Evolutionary conservation across 2,888 invertebrate genomes (phyloP).

Genomic region (Melanargia galathea): DNA sequence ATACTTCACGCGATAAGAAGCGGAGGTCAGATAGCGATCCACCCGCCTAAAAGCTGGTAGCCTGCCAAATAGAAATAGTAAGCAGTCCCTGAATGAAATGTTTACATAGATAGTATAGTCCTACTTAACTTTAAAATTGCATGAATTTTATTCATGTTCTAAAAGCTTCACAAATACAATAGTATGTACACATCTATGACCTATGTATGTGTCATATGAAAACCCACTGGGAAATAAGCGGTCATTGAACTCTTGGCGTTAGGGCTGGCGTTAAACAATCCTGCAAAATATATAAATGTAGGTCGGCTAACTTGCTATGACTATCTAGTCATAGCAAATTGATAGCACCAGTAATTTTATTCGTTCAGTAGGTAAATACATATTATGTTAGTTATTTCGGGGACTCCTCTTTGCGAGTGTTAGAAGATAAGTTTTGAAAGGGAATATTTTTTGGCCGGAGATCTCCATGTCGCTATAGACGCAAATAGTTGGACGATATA

Average conservation of each 20-base stretch:
- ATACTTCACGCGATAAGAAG: neutral
- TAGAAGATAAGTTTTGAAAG: no score
- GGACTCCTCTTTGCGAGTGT: no score
- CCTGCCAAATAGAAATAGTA: constrained; percentile 4
- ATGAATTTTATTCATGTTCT: neutral
- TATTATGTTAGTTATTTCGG: no score
- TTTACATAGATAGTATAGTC: neutral
- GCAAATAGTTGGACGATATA: no score
- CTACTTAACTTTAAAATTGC: constrained; percentile 1
- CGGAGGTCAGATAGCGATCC: neutral
- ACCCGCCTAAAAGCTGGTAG: neutral
- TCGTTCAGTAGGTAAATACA: no score
- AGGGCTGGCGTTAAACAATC: constrained; percentile 48
- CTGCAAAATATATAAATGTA: constrained; percentile 49
- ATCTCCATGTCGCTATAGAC: no score
- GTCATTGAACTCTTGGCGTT: constrained; percentile 55
- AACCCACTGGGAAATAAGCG: constrained; percentile 48
- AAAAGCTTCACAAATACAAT: neutral
- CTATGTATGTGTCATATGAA: constrained; percentile 41
- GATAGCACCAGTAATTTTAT: no score
- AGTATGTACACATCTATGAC: constrained; percentile 15
- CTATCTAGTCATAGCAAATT: no score
- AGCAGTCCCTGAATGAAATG: neutral
- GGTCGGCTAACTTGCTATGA: no score
- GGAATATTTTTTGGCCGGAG: no score